Conservation (phyloP, 2,797 vertebrate species). For the Argyrosomus regius region DNA sequence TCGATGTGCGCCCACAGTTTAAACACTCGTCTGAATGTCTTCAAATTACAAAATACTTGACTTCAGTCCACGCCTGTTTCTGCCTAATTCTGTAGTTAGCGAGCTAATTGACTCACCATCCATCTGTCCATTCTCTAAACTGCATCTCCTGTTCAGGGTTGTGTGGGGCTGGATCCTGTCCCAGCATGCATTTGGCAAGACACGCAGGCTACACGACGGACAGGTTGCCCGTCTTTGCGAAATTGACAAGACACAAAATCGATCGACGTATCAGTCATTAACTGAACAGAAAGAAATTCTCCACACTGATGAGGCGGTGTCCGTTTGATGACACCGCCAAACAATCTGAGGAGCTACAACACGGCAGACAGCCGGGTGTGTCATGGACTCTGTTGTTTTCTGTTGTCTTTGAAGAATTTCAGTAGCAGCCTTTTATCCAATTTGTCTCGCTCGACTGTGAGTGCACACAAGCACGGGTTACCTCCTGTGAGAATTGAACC, state of each 20-base stretch:
- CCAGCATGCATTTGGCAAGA: slow-evolving; percentile 29
- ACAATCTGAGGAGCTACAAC: not conserved
- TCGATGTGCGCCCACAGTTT: not conserved
- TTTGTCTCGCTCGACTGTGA: not conserved
- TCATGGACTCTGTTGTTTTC: not conserved
- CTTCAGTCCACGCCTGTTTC: not conserved
- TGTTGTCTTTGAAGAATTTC: not conserved
- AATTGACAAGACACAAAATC: not conserved
- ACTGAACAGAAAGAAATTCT: not conserved
- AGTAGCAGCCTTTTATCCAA: slow-evolving; percentile 24
- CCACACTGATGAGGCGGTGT: not conserved
- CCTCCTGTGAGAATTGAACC: slow-evolving; percentile 36
- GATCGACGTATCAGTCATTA: not conserved
- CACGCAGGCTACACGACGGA: not conserved
- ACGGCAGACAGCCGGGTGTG: not conserved
- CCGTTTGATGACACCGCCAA: not conserved
- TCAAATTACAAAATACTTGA: accelerated
- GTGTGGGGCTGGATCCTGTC: slow-evolving; percentile 12
- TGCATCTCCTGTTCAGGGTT: not conserved
- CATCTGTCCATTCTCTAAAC: slow-evolving; percentile 16
- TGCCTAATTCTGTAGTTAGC: not conserved
- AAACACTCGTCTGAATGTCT: not conserved
- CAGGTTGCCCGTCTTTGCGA: not conserved
- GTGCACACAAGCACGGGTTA: not conserved
- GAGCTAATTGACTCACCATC: slow-evolving; percentile 7